Evolutionary conservation across 2,113 vertebrate species (phyloP).

Genomic region (Neoarius graeffei): DNA sequence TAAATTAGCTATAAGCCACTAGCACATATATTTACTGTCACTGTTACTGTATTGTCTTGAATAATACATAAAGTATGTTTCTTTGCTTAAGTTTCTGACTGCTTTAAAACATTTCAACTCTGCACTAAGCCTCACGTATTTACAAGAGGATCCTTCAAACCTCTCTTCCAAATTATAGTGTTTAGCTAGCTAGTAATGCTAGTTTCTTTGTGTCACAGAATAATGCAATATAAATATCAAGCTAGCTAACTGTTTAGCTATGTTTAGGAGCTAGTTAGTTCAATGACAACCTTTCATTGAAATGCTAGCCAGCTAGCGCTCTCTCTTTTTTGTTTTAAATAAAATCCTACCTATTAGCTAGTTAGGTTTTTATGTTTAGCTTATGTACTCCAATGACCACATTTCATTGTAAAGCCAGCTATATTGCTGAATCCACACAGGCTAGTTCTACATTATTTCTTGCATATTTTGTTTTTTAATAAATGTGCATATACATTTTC

Average conservation of each 20-base stretch:
- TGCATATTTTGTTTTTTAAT: background rate
- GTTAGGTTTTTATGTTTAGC: background rate
- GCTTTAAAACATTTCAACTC: background rate
- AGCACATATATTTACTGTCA: background rate
- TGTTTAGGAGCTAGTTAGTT: background rate
- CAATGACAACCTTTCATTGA: background rate
- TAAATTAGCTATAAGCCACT: background rate
- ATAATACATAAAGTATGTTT: background rate
- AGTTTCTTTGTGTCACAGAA: background rate
- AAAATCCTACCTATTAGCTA: background rate
- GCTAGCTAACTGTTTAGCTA: background rate
- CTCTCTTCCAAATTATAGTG: background rate
- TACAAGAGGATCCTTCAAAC: background rate
- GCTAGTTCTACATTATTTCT: background rate
- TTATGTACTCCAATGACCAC: background rate
- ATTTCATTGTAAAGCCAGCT: background rate
- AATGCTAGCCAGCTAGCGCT: background rate
- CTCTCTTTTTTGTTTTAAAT: too few relatives aligned
- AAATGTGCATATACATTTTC: background rate
- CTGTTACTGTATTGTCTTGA: background rate
- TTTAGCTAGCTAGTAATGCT: conserved; percentile 1
- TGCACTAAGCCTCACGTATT: background rate
- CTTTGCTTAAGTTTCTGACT: background rate
- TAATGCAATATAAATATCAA: background rate
- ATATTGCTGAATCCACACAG: background rate